Percentiles rank a stretch among this genome's conserved stretches.
phyloP scores from a whole-genome alignment of 53 echinoderm and acorn worm species.

The Paracentrotus lividus region DNA sequence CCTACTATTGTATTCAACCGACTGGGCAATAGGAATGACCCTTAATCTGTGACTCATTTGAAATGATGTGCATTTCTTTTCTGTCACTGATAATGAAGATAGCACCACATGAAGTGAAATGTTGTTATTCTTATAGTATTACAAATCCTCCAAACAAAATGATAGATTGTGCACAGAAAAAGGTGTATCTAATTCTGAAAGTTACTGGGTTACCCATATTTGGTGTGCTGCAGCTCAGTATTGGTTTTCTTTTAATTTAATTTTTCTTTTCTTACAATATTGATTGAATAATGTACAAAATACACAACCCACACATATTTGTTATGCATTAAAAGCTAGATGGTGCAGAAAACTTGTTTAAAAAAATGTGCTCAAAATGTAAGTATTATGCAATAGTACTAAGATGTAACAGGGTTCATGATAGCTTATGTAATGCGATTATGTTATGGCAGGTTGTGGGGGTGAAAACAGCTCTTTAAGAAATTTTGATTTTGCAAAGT shows the following conservation, averaged over 20 bases:
- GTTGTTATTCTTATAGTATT: neutral
- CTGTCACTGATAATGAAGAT: neutral
- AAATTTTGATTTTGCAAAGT: too few relatives aligned
- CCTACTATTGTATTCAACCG: neutral
- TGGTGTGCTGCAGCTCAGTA: neutral
- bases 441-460: too few relatives aligned
- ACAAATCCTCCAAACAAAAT: neutral
- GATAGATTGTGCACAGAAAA: neutral
- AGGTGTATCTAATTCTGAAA: neutral
- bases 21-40: neutral
- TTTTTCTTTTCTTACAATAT: too few relatives aligned
- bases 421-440: too few relatives aligned
- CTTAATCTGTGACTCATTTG: neutral
- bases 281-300: neutral
- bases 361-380: neutral
- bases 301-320: too few relatives aligned
- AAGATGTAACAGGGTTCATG: neutral
- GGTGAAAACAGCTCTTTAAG: too few relatives aligned
- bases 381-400: conserved; percentile 21
- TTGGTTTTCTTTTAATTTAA: neutral
- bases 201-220: neutral
- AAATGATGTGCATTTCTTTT: neutral
- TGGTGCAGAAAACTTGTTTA: neutral
- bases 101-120: neutral
- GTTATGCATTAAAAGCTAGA: neutral